Base-by-base conservation (phyloP, 1,140 invertebrate genomes). In the Phenacoccus solenopsis region DNA sequence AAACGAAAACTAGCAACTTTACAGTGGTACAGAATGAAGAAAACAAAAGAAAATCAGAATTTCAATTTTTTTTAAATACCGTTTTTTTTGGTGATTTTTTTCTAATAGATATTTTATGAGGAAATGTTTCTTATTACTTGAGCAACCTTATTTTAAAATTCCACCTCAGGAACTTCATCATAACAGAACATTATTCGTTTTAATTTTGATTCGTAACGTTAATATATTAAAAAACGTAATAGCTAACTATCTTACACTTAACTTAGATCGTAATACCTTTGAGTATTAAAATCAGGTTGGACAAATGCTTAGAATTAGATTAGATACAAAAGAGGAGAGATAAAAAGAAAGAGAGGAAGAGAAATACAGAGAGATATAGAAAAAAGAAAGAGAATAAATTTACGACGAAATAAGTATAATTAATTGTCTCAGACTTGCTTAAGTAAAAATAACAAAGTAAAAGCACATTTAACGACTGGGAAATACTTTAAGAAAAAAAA, bases 381-480 rank as follows among this genome's bases (percentile, higher is more conserved):
- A 10, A 10, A 25, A 10, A 64, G 25, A 20, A 64, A 4, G 13
- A 16, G 7, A 59, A 9, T 9, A 22, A 64, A 64, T 64, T 24
- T 16, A 3, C 16, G 20, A 49, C 5, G 5, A 32, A 13, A 13
- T 32, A 49, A 16, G 20, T n/a, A 49, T 16, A 49, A 49, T 49
- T n/a, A 49, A 49, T 49, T 25, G 59, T 64, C 16, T 64, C 59
- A 64, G 59, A 64, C 59, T 64, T 64, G 59, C 59, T 24, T 64
- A 10, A 13, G 38, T 49, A 49, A 49, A 49, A 49, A 49, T 49
- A 49, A 49, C 38, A 49, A 25, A 64, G 59, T 64, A 64, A 64
- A 64, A 27, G 21, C 25, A 64, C 16, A 64, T 64, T 64, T 16
- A 64, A 64, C 59, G 16, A 24, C 59, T 64, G 2, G 22, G 59